Conservation (phyloP, 2,113 vertebrate species). For the Corythornis cristatus region DNA sequence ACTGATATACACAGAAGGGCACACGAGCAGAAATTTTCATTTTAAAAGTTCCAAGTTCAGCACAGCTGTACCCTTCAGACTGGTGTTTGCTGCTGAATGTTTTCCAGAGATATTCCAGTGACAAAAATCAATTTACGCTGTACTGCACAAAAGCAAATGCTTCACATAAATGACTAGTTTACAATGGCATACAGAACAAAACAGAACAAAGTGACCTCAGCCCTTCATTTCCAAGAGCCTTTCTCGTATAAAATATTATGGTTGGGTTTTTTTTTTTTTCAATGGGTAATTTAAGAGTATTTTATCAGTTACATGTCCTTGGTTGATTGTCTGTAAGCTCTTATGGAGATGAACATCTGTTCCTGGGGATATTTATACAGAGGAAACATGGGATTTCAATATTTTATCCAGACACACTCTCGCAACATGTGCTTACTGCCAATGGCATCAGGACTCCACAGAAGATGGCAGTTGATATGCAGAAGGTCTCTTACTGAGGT, state of each 20-base stretch:
- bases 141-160: slow-evolving; percentile 9
- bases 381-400: not conserved
- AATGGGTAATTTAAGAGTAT: not conserved
- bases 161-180: slow-evolving; percentile 26
- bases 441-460: not conserved
- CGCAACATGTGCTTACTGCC: not conserved
- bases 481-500: not conserved
- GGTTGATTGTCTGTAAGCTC: slow-evolving; percentile 25
- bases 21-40: not conserved
- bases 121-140: not conserved
- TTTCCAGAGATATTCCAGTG: not conserved
- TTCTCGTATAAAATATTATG: slow-evolving; percentile 4
- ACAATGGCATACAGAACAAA: not conserved
- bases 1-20: not conserved
- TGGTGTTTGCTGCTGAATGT: not conserved
- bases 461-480: not conserved
- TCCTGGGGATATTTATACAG: slow-evolving; percentile 1
- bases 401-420: slow-evolving; percentile 33
- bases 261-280: not conserved
- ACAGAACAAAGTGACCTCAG: slow-evolving; percentile 10
- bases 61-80: not conserved
- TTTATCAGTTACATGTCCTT: slow-evolving; percentile 33
- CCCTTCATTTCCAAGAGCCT: not conserved
- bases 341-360: slow-evolving; percentile 41
- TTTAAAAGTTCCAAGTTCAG: not conserved